A percentile compares a stretch with the other conserved stretches of the same genome.
These are phyloP conservation scores for Cinclus mexicanus DNA, from an alignment of 2,113 vertebrate species.

Conservation along the genomic window DNA sequence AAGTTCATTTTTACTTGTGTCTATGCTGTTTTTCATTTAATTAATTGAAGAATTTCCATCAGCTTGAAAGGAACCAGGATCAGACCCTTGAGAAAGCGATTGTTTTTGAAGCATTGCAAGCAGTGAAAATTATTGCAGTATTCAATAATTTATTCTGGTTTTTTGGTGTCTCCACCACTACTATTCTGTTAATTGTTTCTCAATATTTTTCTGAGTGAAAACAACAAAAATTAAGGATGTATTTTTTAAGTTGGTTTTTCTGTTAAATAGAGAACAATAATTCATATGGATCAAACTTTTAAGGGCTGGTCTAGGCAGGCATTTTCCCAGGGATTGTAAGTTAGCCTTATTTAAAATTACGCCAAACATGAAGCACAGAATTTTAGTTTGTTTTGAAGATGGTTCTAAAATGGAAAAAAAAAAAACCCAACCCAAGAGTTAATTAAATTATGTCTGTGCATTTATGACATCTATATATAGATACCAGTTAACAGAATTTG, in stretches of 20 bases:
- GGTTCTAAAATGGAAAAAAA: conserved; percentile 40
- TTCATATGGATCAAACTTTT: neutral
- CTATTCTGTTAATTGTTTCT: conserved; percentile 27
- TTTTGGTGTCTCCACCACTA: neutral
- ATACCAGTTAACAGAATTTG: conserved; percentile 64
- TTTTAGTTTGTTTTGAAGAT: conserved; percentile 48
- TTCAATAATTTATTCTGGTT: neutral
- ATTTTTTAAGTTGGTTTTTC: neutral
- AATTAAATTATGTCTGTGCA: conserved; percentile 64
- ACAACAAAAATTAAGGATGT: neutral
- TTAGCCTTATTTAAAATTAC: conserved; percentile 15
- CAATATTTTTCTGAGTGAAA: conserved; percentile 43
- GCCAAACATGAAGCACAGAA: neutral
- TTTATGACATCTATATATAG: conserved; percentile 72
- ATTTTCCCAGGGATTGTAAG: neutral
- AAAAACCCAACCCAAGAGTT: neutral
- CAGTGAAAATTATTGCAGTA: neutral
- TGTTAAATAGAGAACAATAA: neutral
- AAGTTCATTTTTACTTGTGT: neutral
- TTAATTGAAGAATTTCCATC: conserved; percentile 17
- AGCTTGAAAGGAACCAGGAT: neutral
- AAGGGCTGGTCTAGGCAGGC: neutral
- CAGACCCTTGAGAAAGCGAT: neutral
- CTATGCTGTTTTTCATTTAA: neutral
- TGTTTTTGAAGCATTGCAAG: conserved; percentile 25